Percentiles rank a stretch among this genome's conserved stretches.
Evolutionary conservation across 2,888 invertebrate species (phyloP).

Genomic region (Sinhomidia bicolor): DNA sequence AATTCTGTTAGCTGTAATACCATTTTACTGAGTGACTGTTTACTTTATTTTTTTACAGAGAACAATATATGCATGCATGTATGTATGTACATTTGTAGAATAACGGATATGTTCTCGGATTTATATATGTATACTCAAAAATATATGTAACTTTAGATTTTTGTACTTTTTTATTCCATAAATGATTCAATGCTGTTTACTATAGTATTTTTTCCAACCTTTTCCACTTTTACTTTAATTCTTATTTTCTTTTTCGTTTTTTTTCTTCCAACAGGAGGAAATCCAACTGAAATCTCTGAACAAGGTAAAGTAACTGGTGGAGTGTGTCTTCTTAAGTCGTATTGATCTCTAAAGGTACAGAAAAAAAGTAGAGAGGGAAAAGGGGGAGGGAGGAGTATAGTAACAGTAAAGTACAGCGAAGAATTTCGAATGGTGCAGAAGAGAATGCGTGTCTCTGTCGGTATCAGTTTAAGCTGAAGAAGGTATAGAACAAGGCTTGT

Average conservation of each 20-base stretch:
- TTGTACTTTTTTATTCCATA: background rate
- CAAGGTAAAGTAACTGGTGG: background rate
- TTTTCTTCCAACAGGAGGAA: background rate
- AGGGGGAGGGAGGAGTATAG: too few species aligned
- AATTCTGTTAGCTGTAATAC: conserved; percentile 22
- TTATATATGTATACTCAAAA: background rate
- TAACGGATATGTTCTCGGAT: too few species aligned
- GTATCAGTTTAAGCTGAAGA: too few species aligned
- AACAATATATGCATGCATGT: background rate
- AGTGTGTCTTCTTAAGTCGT: conserved; percentile 13
- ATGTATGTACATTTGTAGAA: too few species aligned
- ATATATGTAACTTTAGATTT: background rate
- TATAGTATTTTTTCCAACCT: conserved; percentile 5
- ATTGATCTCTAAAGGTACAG: background rate
- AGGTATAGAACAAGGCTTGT: too few species aligned
- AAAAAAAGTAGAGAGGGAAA: background rate
- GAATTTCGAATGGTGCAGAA: background rate
- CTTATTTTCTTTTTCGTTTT: background rate
- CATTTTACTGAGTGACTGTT: conserved; percentile 20
- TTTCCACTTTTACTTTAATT: conserved; percentile 4
- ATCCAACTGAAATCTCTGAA: conserved; percentile 28
- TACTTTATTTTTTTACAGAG: conserved; percentile 25
- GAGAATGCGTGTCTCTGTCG: background rate
- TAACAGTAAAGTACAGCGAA: background rate
- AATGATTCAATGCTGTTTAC: conserved; percentile 35